Base-by-base conservation (phyloP, 2,113 vertebrate species). In the Phylloscopus trochilus region DNA sequence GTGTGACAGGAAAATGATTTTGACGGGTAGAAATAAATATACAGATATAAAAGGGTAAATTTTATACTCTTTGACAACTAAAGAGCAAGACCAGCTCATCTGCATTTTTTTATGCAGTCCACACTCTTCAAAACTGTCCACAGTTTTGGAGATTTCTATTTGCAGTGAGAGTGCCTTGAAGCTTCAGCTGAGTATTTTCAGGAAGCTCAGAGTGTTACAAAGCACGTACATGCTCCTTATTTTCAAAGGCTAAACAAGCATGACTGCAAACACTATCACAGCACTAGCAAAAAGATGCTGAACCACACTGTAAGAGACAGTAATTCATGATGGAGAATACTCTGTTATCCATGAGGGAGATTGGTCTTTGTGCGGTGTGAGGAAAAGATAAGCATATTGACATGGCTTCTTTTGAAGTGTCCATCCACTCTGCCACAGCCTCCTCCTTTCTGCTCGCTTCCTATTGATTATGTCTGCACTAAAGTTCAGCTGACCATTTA, bases 401-500 rank as follows among this genome's bases (percentile, higher is more conserved):
- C 64, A 52, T 39, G 53, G 68, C 26, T 73, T 82, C 87, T 87
- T 92, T 91, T 93, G 93, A 94, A 93, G 80, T 82, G 87, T 80
- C 90, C 87, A 74, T 92, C 67, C 72, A 74, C 63, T 62, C 59
- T 91, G 74, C 51, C 59, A 62, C 16, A 59, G 39, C 75, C 37
- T 90, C 75, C 82, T 83, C 82, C 68, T 39, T 91, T 90, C 59
- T 83, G 30, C 87, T 83, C 46, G 5, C 81, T 90, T 91, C 51
- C 35, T 94, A 93, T 94, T 88, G 95, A 96, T 93, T 90, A 70
- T 83, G 68, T 90, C 87, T 91, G 47, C 39, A 47, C 70, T 91
- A 56, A 95, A 88, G 79, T 90, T 95, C 92, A 96, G 75, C 33
- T 93, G 87, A 90, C 64, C 91, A 44, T 86, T 94, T 95, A 62